Evolutionary conservation across 2,797 vertebrate species (phyloP), one percentile per base, ranked within the genome.

Genomic region (Heliangelus exortis): DNA sequence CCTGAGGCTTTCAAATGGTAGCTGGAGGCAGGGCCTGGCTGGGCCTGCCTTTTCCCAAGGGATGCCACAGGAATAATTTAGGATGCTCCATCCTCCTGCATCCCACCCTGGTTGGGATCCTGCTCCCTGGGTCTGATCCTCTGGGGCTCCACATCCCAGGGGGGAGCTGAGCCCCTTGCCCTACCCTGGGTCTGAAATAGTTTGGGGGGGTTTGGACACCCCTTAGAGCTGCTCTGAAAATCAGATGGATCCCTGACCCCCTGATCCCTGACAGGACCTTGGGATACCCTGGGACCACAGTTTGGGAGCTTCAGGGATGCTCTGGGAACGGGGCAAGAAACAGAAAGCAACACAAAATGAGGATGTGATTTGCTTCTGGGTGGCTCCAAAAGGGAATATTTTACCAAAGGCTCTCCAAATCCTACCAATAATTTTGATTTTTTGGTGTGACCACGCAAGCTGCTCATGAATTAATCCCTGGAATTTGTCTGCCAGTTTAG

Each of bases 341-440:
- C 3, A 9, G 57, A 6, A 26, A 22, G 1, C 4, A n/a, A 23
- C 2, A 5, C 8, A 9, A 25, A 17, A 9, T 2, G 1, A 41
- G 26, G 58, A 17, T 1, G 12, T 1, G 26, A 58, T n/a, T 36
- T 31, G 12, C 34, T 45, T 6, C 59, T 6, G n/a, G 16, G 13
- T 12, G 47, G 18, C 47, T 61, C 55, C 11, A 2, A 28, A 17
- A 39, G 58, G 47, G 25, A 66, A 59, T 4, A 8, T 0, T 7
- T 18, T 15, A 15, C 36, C 2, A 2, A n/a, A 34, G 59, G 43
- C 28, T 45, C 36, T 25, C 33, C 0, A 1, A 18, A n/a, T 29
- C 41, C 48, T 6, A 5, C 39, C 0, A 6, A 22, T 7, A 3
- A 31, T 47, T 48, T 22, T 22, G 36, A n/a, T 33, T 79, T 23